Conservation (phyloP, 2,113 vertebrate species). For the Siniperca chuatsi region DNA sequence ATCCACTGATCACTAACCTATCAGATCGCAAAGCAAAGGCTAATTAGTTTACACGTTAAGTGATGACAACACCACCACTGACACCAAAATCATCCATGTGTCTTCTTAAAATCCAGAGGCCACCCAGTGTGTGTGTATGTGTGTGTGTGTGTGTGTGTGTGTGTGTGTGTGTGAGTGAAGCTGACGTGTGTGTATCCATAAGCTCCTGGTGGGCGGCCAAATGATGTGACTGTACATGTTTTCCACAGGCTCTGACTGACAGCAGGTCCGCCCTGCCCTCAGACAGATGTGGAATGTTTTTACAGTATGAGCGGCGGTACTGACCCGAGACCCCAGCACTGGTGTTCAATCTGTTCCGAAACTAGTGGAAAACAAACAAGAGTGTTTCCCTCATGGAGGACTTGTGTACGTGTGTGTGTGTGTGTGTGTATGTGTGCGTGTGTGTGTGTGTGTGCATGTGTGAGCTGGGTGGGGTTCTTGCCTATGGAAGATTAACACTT, state of each 20-base stretch:
- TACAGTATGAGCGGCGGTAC: slow-evolving; percentile 50
- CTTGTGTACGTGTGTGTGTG: neutral
- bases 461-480: slow-evolving; percentile 16
- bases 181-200: slow-evolving; percentile 24
- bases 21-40: slow-evolving; percentile 2
- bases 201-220: slow-evolving; percentile 31
- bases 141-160: neutral
- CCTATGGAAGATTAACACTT: slow-evolving; percentile 52
- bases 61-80: neutral
- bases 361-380: slow-evolving; percentile 55
- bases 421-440: slow-evolving; percentile 6
- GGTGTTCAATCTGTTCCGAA: slow-evolving; percentile 57
- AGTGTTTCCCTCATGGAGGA: slow-evolving; percentile 32
- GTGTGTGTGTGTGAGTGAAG: neutral
- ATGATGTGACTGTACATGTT: slow-evolving; percentile 57
- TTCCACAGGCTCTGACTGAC: slow-evolving; percentile 67
- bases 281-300: slow-evolving; percentile 69
- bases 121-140: neutral
- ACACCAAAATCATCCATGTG: neutral
- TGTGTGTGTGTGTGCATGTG: neutral
- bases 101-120: neutral
- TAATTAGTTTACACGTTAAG: slow-evolving; percentile 12
- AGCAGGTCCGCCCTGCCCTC: slow-evolving; percentile 58
- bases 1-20: neutral
- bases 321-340: slow-evolving; percentile 45